These are phyloP conservation scores for Drosophila sucinea DNA, from an alignment of 1,140 invertebrate genomes.

Conservation along the genomic window DNA sequence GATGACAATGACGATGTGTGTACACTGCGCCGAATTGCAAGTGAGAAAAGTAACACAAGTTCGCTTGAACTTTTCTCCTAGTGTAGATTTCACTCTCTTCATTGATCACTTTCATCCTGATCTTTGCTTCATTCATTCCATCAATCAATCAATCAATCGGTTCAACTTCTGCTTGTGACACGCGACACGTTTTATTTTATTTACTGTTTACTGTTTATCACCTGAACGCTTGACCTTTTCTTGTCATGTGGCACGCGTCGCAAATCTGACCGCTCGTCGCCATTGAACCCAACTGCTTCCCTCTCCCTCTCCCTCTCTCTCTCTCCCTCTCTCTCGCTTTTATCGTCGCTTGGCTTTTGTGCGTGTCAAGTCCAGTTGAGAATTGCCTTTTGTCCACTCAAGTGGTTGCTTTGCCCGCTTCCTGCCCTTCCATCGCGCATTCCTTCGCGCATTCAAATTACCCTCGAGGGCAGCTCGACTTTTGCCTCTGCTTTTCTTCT, in stretches of 20 bases:
- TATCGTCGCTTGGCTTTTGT: constrained; percentile 47
- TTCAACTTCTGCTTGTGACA: constrained; percentile 1
- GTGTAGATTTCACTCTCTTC: background rate
- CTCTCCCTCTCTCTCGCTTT: background rate
- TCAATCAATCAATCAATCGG: constrained; percentile 12
- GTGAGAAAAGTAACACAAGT: too few species aligned
- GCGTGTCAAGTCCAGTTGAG: constrained; percentile 74
- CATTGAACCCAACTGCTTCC: constrained; percentile 10
- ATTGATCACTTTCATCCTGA: too few species aligned
- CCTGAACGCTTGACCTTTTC: constrained; percentile 44
- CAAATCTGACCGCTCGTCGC: constrained; percentile 26
- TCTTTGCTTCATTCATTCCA: constrained; percentile 3
- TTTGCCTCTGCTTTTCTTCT: constrained; percentile 21
- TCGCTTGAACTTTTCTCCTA: background rate
- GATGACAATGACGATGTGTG: constrained; percentile 19
- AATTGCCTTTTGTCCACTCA: constrained; percentile 72
- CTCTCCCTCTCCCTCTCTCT: background rate
- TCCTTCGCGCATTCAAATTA: constrained; percentile 65
- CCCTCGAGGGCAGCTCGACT: constrained; percentile 70
- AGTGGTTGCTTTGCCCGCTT: constrained; percentile 41
- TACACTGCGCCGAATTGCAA: background rate
- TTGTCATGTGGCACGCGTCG: constrained; percentile 28
- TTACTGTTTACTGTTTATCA: constrained; percentile 2
- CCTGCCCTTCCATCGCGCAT: constrained; percentile 11
- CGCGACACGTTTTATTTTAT: constrained; percentile 20